A percentile compares a stretch with the other conserved stretches of the same genome.
Evolutionary conservation across 2,113 vertebrate species (phyloP).

Genomic region (Cervus canadensis): DNA sequence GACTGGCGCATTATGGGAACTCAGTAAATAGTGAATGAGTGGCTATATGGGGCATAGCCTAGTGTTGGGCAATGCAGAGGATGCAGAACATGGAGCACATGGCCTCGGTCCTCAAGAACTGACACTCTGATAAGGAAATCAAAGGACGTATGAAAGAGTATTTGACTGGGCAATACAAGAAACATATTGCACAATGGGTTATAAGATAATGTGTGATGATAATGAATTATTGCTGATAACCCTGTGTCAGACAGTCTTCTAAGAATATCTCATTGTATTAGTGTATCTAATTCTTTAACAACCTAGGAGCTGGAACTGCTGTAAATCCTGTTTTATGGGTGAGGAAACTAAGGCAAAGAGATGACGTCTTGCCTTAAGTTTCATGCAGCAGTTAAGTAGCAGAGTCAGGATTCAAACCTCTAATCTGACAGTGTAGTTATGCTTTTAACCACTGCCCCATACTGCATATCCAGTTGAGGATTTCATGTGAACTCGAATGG

Average conservation of each 20-base stretch:
- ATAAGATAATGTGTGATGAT: not conserved
- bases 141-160: not conserved
- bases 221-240: not conserved
- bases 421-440: not conserved
- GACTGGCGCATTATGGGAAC: not conserved
- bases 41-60: too few species aligned
- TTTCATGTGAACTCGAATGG: not conserved
- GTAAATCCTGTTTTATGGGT: not conserved
- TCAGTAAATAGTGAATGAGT: not conserved
- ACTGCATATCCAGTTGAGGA: not conserved
- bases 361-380: not conserved
- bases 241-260: not conserved
- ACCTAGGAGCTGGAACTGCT: not conserved
- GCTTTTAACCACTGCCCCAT: not conserved
- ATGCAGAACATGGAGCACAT: not conserved
- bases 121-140: not conserved
- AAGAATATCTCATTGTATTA: not conserved
- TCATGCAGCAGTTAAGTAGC: not conserved
- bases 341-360: not conserved
- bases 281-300: not conserved
- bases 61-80: not conserved
- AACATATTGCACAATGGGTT: not conserved
- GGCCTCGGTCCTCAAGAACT: not conserved
- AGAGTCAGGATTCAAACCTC: not conserved
- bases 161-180: not conserved